A percentile compares a stretch with the other conserved stretches of the same genome.
Evolutionary conservation across 2,113 vertebrate species (phyloP).

Genomic region (Percopsis transmontana): DNA sequence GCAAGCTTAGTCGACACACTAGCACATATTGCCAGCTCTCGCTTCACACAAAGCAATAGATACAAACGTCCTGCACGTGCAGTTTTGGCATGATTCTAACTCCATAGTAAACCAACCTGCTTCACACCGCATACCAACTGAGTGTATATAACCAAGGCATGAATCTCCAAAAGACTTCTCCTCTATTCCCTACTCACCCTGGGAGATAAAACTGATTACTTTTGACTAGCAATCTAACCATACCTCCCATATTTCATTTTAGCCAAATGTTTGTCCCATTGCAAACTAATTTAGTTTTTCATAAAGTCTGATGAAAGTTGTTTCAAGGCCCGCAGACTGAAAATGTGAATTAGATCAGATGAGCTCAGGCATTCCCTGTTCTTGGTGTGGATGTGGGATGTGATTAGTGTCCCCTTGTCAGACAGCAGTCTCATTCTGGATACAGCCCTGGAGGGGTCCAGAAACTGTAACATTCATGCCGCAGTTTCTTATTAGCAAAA

Average conservation of each 20-base stretch:
- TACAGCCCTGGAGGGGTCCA: conserved; percentile 9
- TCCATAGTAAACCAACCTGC: too few species aligned
- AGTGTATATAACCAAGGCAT: not conserved
- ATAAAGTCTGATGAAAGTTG: not conserved
- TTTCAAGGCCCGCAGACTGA: not conserved
- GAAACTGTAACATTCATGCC: too few species aligned
- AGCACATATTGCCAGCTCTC: too few species aligned
- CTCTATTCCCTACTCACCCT: not conserved
- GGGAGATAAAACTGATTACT: not conserved
- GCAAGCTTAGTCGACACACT: too few species aligned
- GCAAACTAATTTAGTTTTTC: not conserved
- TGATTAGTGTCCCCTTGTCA: conserved; percentile 29
- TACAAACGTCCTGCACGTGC: too few species aligned
- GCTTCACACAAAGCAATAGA: too few species aligned
- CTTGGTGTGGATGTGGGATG: conserved; percentile 20
- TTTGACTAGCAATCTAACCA: not conserved
- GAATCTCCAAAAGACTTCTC: not conserved
- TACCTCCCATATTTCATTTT: not conserved
- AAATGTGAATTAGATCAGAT: conserved; percentile 4
- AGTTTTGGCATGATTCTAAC: too few species aligned
- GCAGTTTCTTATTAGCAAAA: too few species aligned
- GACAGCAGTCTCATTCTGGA: conserved; percentile 1
- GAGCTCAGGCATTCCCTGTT: conserved; percentile 13
- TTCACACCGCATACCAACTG: too few species aligned
- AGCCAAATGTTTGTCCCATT: not conserved